Conservation (phyloP, 1,140 invertebrate genomes). For the Aricia agestis region DNA sequence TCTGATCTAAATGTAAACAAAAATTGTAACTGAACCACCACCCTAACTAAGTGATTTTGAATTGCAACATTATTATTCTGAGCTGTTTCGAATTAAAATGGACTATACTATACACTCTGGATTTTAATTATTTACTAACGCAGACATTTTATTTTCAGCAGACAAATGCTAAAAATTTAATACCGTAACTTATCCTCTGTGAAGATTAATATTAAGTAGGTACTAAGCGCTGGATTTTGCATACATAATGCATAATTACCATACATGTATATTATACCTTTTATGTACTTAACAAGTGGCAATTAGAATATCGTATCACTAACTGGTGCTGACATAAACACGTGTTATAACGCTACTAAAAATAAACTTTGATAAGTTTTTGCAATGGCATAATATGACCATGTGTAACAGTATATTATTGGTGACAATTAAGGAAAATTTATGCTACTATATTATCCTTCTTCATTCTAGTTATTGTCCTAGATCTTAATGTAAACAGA, state of each 20-base stretch:
- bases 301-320: too few species aligned
- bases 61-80: too few species aligned
- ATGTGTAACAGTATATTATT: slow-evolving; percentile 2
- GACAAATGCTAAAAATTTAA: too few species aligned
- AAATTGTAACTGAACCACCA: too few species aligned
- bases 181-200: neutral
- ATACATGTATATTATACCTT: neutral
- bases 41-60: too few species aligned
- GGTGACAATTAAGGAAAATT: neutral
- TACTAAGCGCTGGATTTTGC: neutral
- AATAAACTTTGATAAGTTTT: neutral
- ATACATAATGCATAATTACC: neutral
- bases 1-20: too few species aligned
- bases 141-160: too few species aligned
- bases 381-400: neutral
- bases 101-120: too few species aligned
- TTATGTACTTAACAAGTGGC: neutral
- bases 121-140: too few species aligned
- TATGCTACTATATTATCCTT: neutral
- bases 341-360: too few species aligned
- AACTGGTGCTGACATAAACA: too few species aligned
- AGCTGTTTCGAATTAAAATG: too few species aligned
- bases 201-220: neutral
- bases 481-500: neutral
- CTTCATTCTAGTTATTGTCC: neutral